Conservation (phyloP, 2,888 invertebrate species). For the Ptychoptera albimana region DNA sequence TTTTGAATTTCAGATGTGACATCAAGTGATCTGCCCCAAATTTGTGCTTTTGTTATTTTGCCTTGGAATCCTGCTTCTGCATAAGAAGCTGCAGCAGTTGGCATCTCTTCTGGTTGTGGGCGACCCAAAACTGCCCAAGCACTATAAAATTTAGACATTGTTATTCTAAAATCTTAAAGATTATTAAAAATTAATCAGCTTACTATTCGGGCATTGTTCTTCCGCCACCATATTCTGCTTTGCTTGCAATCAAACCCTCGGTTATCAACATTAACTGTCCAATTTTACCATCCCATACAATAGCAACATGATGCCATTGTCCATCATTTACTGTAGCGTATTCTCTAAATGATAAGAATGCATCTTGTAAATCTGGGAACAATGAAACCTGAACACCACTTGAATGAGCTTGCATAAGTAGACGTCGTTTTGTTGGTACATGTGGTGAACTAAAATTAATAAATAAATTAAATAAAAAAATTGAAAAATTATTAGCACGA, state of each 20-base stretch:
- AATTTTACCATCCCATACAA: conserved; percentile 87
- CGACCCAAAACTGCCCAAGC: conserved; percentile 87
- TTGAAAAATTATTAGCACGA: too few relatives aligned
- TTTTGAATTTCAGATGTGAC: conserved; percentile 85
- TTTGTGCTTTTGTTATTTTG: conserved; percentile 81
- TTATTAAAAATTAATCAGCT: conserved; percentile 20
- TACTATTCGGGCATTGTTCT: conserved; percentile 68
- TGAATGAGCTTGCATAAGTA: conserved; percentile 82
- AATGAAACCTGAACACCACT: conserved; percentile 85
- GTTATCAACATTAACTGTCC: conserved; percentile 81
- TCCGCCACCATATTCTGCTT: conserved; percentile 78
- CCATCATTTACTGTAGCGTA: conserved; percentile 90
- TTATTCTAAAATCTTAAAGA: conserved; percentile 3
- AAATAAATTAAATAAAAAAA: conserved; percentile 24
- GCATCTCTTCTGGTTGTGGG: conserved; percentile 56
- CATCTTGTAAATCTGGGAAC: conserved; percentile 75
- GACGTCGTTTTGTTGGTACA: conserved; percentile 56
- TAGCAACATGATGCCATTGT: conserved; percentile 90
- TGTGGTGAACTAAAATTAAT: conserved; percentile 43
- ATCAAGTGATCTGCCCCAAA: conserved; percentile 84
- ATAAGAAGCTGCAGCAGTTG: conserved; percentile 40
- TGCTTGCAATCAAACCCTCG: conserved; percentile 90
- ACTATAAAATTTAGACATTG: conserved; percentile 32
- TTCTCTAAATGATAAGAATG: conserved; percentile 78
- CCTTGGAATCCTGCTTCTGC: conserved; percentile 91